Base-by-base conservation (phyloP, 2,888 invertebrate species). In the Coremacera marginata region DNA sequence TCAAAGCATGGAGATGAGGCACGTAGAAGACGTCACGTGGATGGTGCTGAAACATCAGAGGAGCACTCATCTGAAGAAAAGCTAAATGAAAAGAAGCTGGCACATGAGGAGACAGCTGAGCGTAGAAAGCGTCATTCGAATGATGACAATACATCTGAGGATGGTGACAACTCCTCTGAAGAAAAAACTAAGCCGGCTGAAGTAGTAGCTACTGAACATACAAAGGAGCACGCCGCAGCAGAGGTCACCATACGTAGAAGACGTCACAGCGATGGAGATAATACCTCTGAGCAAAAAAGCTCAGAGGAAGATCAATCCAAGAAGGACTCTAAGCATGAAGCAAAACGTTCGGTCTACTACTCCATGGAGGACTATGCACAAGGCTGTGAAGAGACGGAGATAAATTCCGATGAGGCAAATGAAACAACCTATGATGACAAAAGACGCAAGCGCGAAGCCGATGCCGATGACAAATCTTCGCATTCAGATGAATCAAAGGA, bases 371-470 rank as follows among this genome's bases (percentile, higher is more conserved):
- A 86, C 60, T 87, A 86, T 75, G 86, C 82, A 0, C 85, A 84
- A 77, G 87, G 86, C 37, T 87, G 86, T 67, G 87, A 84, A 60
- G 85, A 81, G 27, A 81, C 81, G 75, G 85, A 85, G 62, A 80
- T 81, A 16, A 80, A 81, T 68, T 83, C 86, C 11, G 80, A 85
- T 22, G 86, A 85, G 80, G 81, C 79, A 22, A 84, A 86, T 70
- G 85, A 86, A 62, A 84, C 84, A 4, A 82, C 81, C 31, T 85
- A 83, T 52, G 77, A 79, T 22, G 73, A 73, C 14, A 71, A 65
- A 5, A 67, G 73, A 51, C 72, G 73, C n/a, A 80, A 70, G 34
- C 76, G 79, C 1, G 65, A 25, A 3, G 72, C 44, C 5, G 14
- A 5, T 27, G 75, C n/a, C 5, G 68, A 68, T 44, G 51, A 27